Evolutionary conservation across 1,140 invertebrate genomes (phyloP).

Genomic region (Ostrea denselamellosa): DNA sequence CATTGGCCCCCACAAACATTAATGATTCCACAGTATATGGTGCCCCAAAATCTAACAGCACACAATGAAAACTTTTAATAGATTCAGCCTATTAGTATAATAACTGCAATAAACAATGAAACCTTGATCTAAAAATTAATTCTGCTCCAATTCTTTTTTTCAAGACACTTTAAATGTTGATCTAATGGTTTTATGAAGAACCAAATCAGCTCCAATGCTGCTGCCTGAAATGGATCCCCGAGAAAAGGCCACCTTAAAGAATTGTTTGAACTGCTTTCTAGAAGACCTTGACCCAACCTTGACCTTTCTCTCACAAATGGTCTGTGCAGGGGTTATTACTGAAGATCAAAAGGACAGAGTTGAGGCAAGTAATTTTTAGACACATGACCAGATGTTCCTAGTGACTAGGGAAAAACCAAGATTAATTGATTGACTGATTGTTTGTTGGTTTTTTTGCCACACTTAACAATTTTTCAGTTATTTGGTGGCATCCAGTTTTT

Average conservation of each 20-base stretch:
- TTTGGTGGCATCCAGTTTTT: too few species aligned
- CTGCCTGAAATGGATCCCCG: slow-evolving; percentile 50
- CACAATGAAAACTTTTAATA: too few species aligned
- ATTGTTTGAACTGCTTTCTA: slow-evolving; percentile 53
- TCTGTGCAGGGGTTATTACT: slow-evolving; percentile 48
- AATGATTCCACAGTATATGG: too few species aligned
- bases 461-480: too few species aligned
- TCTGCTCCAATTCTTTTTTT: background rate
- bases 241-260: slow-evolving; percentile 53
- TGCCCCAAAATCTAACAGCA: too few species aligned
- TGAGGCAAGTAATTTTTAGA: slow-evolving; percentile 26
- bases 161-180: background rate
- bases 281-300: slow-evolving; percentile 57
- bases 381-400: too few species aligned
- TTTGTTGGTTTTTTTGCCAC: background rate
- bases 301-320: slow-evolving; percentile 49
- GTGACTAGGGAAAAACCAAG: too few species aligned
- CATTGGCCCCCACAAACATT: too few species aligned
- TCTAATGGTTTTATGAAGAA: background rate
- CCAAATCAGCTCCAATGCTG: slow-evolving; percentile 27
- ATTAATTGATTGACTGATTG: too few species aligned
- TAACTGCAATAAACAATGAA: too few species aligned
- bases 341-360: slow-evolving; percentile 56
- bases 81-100: too few species aligned
- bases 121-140: too few species aligned